A percentile compares a stretch with the other conserved stretches of the same genome.
Conservation (phyloP, 2,888 invertebrate genomes). For the Eupithecia pulchellata region DNA sequence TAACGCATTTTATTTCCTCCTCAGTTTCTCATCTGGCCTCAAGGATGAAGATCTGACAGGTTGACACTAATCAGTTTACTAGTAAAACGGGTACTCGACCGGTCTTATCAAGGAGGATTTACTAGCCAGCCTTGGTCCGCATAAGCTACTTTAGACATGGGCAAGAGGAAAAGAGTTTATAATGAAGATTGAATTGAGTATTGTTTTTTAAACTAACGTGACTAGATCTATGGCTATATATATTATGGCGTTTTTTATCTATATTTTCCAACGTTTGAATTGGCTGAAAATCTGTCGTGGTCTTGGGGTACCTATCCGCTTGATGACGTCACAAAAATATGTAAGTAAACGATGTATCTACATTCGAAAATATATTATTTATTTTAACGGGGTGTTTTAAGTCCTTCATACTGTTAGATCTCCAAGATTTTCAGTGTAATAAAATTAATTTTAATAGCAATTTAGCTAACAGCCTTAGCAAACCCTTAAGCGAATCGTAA, state of each 20-base stretch:
- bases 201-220: too few relatives aligned
- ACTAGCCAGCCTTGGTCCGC: neutral
- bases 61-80: conserved; percentile 27
- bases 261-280: too few relatives aligned
- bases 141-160: neutral
- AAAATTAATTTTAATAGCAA: conserved; percentile 29
- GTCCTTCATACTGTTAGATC: neutral
- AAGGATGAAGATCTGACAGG: conserved; percentile 26
- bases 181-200: neutral
- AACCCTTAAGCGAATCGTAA: conserved; percentile 43
- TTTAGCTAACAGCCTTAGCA: conserved; percentile 32
- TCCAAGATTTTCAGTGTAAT: conserved; percentile 4
- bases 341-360: too few relatives aligned
- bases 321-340: too few relatives aligned
- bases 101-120: conserved; percentile 20
- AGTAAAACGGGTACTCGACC: conserved; percentile 20
- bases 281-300: too few relatives aligned
- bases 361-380: too few relatives aligned
- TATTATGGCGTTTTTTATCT: too few relatives aligned
- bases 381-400: too few relatives aligned
- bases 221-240: too few relatives aligned
- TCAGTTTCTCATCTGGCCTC: neutral
- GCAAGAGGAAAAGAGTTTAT: neutral
- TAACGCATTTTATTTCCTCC: neutral
- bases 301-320: too few relatives aligned